Conservation (phyloP, 2,888 invertebrate genomes). For the Cryptosula pallasiana region DNA sequence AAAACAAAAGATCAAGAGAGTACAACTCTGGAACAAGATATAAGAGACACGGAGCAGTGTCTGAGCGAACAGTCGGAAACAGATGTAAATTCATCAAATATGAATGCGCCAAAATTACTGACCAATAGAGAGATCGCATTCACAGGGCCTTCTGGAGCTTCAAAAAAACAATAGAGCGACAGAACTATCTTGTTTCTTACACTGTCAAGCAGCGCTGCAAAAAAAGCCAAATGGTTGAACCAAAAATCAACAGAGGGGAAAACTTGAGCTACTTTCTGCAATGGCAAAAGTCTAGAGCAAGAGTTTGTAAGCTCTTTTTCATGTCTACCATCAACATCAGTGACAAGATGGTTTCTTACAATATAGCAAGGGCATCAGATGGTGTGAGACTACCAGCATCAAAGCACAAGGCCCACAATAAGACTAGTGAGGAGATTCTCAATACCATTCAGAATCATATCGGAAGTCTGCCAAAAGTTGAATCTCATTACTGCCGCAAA, state of each 20-base stretch:
- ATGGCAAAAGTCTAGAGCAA: background rate
- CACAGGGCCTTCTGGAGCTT: background rate
- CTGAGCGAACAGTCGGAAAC: background rate
- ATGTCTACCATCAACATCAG: background rate
- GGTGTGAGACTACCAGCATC: background rate
- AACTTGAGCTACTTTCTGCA: background rate
- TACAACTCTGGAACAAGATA: background rate
- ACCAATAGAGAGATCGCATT: background rate
- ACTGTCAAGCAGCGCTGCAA: background rate
- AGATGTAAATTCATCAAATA: background rate
- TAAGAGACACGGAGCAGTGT: background rate
- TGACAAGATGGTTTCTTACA: background rate
- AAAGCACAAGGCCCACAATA: background rate
- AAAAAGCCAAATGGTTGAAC: background rate
- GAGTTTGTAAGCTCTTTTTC: background rate
- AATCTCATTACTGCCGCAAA: background rate
- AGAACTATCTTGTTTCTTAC: background rate
- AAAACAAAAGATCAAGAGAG: background rate
- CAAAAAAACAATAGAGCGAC: background rate
- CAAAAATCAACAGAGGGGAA: background rate
- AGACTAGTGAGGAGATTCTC: background rate
- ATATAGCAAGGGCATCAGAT: background rate
- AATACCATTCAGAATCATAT: background rate
- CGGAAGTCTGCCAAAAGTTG: background rate
- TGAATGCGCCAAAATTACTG: background rate